Conservation (phyloP, 2,797 vertebrate genomes). For the Lacerta agilis region DNA sequence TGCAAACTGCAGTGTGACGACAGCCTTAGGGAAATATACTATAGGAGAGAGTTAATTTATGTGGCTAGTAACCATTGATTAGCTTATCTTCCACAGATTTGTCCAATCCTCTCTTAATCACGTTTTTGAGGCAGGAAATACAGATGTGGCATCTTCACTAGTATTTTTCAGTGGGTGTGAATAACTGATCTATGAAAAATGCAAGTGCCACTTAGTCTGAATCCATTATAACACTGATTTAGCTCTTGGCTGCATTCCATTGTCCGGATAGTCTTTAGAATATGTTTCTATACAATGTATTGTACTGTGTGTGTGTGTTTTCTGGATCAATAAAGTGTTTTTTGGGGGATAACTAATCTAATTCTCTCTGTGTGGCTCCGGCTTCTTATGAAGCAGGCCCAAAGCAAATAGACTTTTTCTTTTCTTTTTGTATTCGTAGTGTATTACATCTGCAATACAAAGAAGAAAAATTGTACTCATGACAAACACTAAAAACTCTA, state of each 20-base stretch:
- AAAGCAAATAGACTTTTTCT: neutral
- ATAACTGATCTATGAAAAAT: too few relatives aligned
- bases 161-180: too few relatives aligned
- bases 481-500: neutral
- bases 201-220: neutral
- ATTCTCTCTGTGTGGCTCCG: neutral
- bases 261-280: constrained; percentile 10
- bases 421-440: neutral
- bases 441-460: neutral
- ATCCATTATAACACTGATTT: neutral
- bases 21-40: too few relatives aligned
- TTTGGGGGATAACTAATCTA: neutral
- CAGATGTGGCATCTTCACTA: too few relatives aligned
- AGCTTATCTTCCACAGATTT: too few relatives aligned
- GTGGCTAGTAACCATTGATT: too few relatives aligned
- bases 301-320: neutral
- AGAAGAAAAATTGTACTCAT: neutral
- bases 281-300: neutral
- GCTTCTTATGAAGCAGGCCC: neutral
- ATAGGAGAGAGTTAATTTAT: too few relatives aligned
- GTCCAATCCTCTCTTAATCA: too few relatives aligned
- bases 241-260: neutral
- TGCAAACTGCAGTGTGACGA: too few relatives aligned
- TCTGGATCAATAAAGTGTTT: constrained; percentile 1
- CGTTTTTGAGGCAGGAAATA: too few relatives aligned